Evolutionary conservation across 2,797 vertebrate species (phyloP), one percentile per base, ranked within the genome.

Genomic region (Acomys russatus): DNA sequence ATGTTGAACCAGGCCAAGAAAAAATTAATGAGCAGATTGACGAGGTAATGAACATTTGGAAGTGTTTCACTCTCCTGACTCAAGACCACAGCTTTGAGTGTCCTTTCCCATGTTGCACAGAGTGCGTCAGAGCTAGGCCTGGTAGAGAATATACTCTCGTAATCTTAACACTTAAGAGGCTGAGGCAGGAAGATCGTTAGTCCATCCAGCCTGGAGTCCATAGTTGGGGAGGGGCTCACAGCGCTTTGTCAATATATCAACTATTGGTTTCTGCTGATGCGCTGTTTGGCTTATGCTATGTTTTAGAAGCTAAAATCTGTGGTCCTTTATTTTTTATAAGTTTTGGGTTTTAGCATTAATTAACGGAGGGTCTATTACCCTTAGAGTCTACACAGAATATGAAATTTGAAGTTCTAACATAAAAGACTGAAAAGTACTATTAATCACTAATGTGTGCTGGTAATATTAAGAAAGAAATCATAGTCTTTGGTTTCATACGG

Each of bases 1-100:
- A 98, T 4, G 98, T 97, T n/a, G 98, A 59, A 77, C 94, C 98
- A 94, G 96, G 97, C 93, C 98, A 99, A 93, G 99, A 99, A 64
- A 99, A 99, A 98, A 99, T 99, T 96, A 98, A 99, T 56, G 99
- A 99, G 96, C 99, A 99, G 98, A 98, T 98, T 88, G 99, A 99
- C 97, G 99, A 99, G 99, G 99, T 99, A 98, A 97, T 61, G 70
- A 22, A 22, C n/a, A 68, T 86, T 94, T 82, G 17, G 35, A 71
- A 77, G 5, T 18, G 10, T 54, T 56, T 28, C 0, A 0, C 25
- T 79, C 30, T 85, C 66, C 54, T 86, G 44, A 74, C 33, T 90
- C 30, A 9, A 82, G 87, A 28, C 54, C 35, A 4, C 8, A 54
- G 79, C 64, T 49, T 35, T 1, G 23, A 76, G 23, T 10, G 14